Evolutionary conservation across 2,797 vertebrate species (phyloP).

Genomic region (Platyrinchus mystaceus): DNA sequence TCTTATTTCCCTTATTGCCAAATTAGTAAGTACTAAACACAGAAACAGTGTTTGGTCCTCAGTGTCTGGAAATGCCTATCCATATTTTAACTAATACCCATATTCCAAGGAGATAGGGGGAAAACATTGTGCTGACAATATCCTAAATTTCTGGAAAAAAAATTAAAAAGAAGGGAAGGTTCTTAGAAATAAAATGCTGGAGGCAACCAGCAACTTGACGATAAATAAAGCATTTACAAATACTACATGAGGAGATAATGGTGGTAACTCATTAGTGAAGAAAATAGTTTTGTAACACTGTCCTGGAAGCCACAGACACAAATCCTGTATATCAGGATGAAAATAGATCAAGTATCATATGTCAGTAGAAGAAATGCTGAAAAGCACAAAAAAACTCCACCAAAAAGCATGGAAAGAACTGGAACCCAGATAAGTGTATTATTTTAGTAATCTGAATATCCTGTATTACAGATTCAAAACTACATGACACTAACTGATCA

Average conservation of each 20-base stretch:
- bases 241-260: not conserved
- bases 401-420: not conserved
- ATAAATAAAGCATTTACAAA: not conserved
- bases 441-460: not conserved
- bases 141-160: not conserved
- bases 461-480: not conserved
- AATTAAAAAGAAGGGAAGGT: not conserved
- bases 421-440: not conserved
- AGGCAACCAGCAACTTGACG: not conserved
- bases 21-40: not conserved
- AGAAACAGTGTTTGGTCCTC: not conserved
- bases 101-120: not conserved
- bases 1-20: not conserved
- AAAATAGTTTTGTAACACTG: not conserved
- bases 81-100: not conserved
- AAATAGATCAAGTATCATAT: not conserved
- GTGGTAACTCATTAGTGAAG: not conserved
- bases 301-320: not conserved
- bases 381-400: not conserved
- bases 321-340: not conserved
- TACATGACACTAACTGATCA: fast-evolving
- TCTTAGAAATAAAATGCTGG: not conserved
- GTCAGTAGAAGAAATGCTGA: not conserved
- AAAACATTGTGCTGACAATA: not conserved
- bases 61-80: not conserved